Conservation (phyloP, 2,888 invertebrate species). For the Oxytorus armatus region DNA sequence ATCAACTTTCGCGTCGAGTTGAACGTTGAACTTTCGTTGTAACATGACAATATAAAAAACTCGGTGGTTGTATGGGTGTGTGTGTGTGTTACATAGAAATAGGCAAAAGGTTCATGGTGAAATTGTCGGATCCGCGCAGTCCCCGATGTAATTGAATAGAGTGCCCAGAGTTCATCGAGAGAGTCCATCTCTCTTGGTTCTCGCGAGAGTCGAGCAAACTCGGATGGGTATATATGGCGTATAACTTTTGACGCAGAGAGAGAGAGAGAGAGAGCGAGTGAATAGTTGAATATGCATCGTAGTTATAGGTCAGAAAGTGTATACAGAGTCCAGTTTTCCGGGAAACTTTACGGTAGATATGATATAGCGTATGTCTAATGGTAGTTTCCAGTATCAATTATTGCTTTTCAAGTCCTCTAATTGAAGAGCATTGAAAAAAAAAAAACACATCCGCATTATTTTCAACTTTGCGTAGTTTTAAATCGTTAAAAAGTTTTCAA, state of each 20-base stretch:
- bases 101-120: conserved; percentile 55
- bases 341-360: conserved; percentile 14
- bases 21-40: conserved; percentile 1
- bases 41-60: conserved; percentile 14
- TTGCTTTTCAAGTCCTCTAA: background rate
- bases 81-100: background rate
- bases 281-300: conserved; percentile 25
- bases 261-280: conserved; percentile 35
- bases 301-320: conserved; percentile 7
- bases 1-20: background rate
- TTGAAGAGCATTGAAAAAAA: too few species aligned
- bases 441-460: too few species aligned
- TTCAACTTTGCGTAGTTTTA: too few species aligned
- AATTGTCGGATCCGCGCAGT: conserved; percentile 64
- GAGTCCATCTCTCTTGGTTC: conserved; percentile 24
- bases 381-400: conserved; percentile 25
- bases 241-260: conserved; percentile 58
- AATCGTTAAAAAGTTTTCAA: too few species aligned
- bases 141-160: conserved; percentile 80
- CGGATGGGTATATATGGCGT: conserved; percentile 31
- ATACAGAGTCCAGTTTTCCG: conserved; percentile 19
- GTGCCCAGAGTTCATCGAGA: conserved; percentile 67
- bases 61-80: background rate
- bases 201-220: conserved; percentile 36
- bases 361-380: background rate